phyloP scores from a whole-genome alignment of 2,888 invertebrate genomes.

The Scaptomyza tumidula region DNA sequence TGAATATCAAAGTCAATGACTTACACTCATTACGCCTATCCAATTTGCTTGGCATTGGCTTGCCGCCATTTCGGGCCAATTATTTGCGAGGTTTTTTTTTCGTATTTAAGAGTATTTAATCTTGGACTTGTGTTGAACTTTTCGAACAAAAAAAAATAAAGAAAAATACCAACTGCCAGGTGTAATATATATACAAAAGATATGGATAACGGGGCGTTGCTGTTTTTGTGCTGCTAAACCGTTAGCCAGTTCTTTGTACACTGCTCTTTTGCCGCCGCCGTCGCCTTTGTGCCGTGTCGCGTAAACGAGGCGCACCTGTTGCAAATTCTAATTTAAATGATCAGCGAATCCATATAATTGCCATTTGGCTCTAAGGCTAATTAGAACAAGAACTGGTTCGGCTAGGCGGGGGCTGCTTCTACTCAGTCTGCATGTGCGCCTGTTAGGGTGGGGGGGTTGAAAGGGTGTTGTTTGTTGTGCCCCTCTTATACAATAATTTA shows the following conservation, averaged over 20 bases:
- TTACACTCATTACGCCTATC: constrained; percentile 72
- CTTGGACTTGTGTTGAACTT: constrained; percentile 52
- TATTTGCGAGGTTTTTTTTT: constrained; percentile 46
- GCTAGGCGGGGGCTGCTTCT: constrained; percentile 5
- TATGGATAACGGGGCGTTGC: constrained; percentile 32
- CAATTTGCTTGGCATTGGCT: constrained; percentile 68
- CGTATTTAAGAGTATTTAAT: not conserved
- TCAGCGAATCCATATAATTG: constrained; percentile 58
- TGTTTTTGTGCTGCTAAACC: constrained; percentile 52
- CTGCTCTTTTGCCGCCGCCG: constrained; percentile 30
- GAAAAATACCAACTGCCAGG: constrained; percentile 35
- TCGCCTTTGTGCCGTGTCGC: constrained; percentile 20
- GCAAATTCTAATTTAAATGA: constrained; percentile 74
- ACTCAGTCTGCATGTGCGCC: not conserved
- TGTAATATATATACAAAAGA: constrained; percentile 37
- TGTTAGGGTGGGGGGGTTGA: constrained; percentile 11
- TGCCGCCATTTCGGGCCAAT: constrained; percentile 76
- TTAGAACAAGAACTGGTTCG: constrained; percentile 71
- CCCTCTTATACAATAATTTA: constrained; percentile 28
- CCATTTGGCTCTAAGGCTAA: constrained; percentile 52
- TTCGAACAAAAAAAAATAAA: constrained; percentile 33
- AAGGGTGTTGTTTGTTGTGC: not conserved
- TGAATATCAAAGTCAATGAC: constrained; percentile 81
- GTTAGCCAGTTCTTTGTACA: constrained; percentile 58
- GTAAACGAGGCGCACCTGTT: constrained; percentile 67